These are phyloP conservation scores for Nebria brevicollis DNA, from an alignment of 2,888 invertebrate species.

Conservation along the genomic window DNA sequence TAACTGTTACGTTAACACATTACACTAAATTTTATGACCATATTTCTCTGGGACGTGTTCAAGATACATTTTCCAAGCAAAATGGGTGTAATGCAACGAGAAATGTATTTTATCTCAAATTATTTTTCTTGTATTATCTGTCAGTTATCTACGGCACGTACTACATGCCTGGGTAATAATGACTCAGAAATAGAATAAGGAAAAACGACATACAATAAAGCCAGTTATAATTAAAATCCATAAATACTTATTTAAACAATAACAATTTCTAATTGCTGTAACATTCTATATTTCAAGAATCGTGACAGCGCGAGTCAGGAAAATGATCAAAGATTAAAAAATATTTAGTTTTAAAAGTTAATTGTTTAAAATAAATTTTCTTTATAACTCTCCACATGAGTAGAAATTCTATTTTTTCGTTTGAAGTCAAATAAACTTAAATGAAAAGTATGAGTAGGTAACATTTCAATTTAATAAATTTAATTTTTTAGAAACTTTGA, in stretches of 20 bases:
- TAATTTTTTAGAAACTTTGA: neutral
- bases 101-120: slow-evolving; percentile 44
- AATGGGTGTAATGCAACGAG: slow-evolving; percentile 16
- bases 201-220: neutral
- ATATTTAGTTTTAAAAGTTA: too few relatives aligned
- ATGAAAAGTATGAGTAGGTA: neutral
- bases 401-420: neutral
- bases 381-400: neutral
- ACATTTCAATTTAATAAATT: neutral
- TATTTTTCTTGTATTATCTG: slow-evolving; percentile 43
- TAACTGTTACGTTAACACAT: slow-evolving; percentile 7
- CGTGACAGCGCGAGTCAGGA: too few relatives aligned
- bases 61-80: slow-evolving; percentile 41
- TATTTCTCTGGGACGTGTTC: slow-evolving; percentile 34
- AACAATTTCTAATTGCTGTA: neutral
- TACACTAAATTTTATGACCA: slow-evolving; percentile 8
- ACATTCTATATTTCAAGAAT: too few relatives aligned
- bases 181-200: slow-evolving; percentile 4
- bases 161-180: slow-evolving; percentile 29
- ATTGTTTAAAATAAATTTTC: too few relatives aligned
- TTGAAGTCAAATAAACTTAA: neutral
- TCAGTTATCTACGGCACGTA: slow-evolving; percentile 42
- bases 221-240: too few relatives aligned
- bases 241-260: neutral
- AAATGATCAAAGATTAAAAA: too few relatives aligned